Base-by-base conservation (phyloP, 1,140 invertebrate species). In the Zophobas atratus region DNA sequence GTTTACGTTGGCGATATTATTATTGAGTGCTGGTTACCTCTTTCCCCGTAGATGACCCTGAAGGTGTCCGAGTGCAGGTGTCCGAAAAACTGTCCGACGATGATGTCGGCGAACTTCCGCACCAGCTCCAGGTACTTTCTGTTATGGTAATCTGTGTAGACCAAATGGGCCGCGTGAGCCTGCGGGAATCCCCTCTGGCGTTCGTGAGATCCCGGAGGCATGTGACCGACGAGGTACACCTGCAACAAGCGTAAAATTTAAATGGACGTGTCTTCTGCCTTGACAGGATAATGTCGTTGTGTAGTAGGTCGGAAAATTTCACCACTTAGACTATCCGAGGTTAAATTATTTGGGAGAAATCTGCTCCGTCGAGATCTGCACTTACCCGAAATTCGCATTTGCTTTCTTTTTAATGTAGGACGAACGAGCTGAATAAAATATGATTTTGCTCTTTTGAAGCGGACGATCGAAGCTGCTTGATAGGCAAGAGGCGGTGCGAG, bases 31-130 rank as follows among this genome's bases (percentile, higher is more conserved):
- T 53, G 76, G 84, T 86, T 88, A 94, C 91, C 91, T 84, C 89
- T 89, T 78, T 93, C 92, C 85, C 92, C 92, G 87, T 96, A 96
- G 82, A 96, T 92, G 41, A 97, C 89, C 3, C 95, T 88, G 85
- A 98, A 98, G 0, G 95, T 94, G 86, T 98, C 96, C 6, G 94
- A 95, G 87, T 98, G 97, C 76, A 95, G 90, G 85, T 98, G 96
- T 1, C 96, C 96, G 83, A 97, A 98, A 87, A 98, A 97, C 87
- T 98, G 96, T 38, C 95, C 96, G 5, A 93, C 92, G 76, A 98
- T 97, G 72, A 95, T 94, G 72, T 91, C 88, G 6, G 93, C 90
- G 84, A 94, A 94, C 77, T 91, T 91, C 6, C 92, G 89, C 0
- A 97, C 90, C 76, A 94, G 86, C 57, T 92, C 87, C 35, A 97